phyloP scores from a whole-genome alignment of 2,888 invertebrate species.

The Apotomis turbidana region DNA sequence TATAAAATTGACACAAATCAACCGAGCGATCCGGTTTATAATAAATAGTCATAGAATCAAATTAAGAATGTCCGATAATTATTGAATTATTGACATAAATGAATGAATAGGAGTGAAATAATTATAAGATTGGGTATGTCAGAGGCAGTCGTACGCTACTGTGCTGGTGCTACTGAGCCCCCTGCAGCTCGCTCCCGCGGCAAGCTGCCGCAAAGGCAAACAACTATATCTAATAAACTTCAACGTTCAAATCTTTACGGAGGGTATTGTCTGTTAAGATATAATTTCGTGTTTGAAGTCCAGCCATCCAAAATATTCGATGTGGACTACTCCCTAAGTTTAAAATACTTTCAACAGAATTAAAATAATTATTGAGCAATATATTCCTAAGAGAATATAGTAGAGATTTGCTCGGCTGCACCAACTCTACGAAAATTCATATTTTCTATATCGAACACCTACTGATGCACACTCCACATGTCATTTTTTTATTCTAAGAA shows the following conservation, averaged over 20 bases:
- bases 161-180: conserved; percentile 70
- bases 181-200: conserved; percentile 66
- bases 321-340: conserved; percentile 77
- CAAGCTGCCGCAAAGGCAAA: conserved; percentile 75
- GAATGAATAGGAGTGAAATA: conserved; percentile 4
- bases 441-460: conserved; percentile 78
- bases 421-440: conserved; percentile 79
- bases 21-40: conserved; percentile 4
- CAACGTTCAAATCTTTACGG: conserved; percentile 75
- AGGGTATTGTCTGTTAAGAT: conserved; percentile 83
- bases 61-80: neutral
- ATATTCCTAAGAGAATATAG: conserved; percentile 81
- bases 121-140: conserved; percentile 45
- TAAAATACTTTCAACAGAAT: conserved; percentile 81
- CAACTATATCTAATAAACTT: conserved; percentile 80
- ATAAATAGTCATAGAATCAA: conserved; percentile 5
- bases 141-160: conserved; percentile 57
- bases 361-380: conserved; percentile 81
- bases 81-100: neutral
- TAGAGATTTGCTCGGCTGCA: conserved; percentile 83
- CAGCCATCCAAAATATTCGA: conserved; percentile 70
- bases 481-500: conserved; percentile 74
- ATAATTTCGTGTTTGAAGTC: conserved; percentile 76
- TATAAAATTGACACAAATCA: conserved; percentile 38
- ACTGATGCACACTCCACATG: conserved; percentile 78